Percentiles rank a stretch among this genome's conserved stretches.
These are phyloP conservation scores for Epinotia demarniana DNA, from an alignment of 2,888 invertebrate genomes.

Conservation along the genomic window DNA sequence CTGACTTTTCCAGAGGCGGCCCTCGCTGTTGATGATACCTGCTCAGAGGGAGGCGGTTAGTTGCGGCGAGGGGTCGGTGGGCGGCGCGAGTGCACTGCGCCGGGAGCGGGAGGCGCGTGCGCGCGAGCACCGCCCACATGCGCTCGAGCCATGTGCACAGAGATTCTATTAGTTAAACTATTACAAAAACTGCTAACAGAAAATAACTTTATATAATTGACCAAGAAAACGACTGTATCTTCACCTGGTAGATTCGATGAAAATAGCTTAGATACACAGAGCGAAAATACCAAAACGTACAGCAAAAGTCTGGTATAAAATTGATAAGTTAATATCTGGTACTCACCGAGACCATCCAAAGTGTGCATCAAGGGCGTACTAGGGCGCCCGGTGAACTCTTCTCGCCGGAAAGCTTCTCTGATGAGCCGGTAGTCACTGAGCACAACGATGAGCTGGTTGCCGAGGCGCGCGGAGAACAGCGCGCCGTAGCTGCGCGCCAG, in stretches of 20 bases:
- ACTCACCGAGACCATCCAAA: slow-evolving; percentile 95
- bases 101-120: slow-evolving; percentile 58
- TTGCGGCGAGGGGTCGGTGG: slow-evolving; percentile 63
- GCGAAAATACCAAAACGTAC: neutral
- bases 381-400: slow-evolving; percentile 95
- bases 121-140: slow-evolving; percentile 63
- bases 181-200: neutral
- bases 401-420: slow-evolving; percentile 92
- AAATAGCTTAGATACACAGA: neutral
- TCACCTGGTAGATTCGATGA: neutral
- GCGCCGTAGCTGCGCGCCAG: slow-evolving; percentile 92
- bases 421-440: slow-evolving; percentile 94
- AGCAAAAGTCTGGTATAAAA: neutral
- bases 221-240: neutral
- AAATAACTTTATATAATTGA: neutral
- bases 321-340: slow-evolving; percentile 19
- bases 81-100: slow-evolving; percentile 62
- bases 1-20: slow-evolving; percentile 95
- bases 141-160: slow-evolving; percentile 42
- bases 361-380: slow-evolving; percentile 94
- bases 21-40: slow-evolving; percentile 96
- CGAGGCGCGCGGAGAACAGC: slow-evolving; percentile 92
- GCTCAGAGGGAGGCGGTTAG: slow-evolving; percentile 56
- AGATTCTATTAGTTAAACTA: slow-evolving; percentile 1
- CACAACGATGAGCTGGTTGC: slow-evolving; percentile 93